phyloP scores from a whole-genome alignment of 2,113 vertebrate species.

The Vireo altiloquus region DNA sequence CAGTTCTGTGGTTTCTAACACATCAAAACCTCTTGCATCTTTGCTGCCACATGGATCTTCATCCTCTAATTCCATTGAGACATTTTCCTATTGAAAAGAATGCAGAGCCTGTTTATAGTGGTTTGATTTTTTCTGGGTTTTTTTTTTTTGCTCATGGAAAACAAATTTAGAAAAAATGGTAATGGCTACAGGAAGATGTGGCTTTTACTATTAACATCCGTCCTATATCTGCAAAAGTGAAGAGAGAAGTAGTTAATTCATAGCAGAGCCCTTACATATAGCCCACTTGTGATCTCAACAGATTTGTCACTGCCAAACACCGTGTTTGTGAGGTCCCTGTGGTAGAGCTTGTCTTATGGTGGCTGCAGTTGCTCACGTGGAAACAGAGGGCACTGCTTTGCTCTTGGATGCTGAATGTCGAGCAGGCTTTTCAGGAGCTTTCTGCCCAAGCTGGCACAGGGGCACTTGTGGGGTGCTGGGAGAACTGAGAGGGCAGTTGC shows the following conservation, averaged over 20 bases:
- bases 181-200: background rate
- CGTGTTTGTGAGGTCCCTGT: background rate
- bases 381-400: background rate
- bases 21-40: background rate
- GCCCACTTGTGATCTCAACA: background rate
- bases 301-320: background rate
- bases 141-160: background rate
- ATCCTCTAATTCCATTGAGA: background rate
- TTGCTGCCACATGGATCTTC: background rate
- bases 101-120: background rate
- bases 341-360: background rate
- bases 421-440: background rate
- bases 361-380: fast-evolving
- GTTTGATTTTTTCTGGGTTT: fast-evolving
- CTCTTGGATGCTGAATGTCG: fast-evolving
- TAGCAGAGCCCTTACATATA: background rate
- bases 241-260: background rate
- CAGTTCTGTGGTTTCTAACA: background rate
- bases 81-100: background rate
- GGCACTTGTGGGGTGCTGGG: fast-evolving
- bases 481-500: no score
- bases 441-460: background rate
- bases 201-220: background rate
- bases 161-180: background rate
- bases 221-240: background rate